Evolutionary conservation across 2,888 invertebrate species (phyloP), one percentile per base, ranked within the genome.

Genomic region (Drosophila buzzatii): DNA sequence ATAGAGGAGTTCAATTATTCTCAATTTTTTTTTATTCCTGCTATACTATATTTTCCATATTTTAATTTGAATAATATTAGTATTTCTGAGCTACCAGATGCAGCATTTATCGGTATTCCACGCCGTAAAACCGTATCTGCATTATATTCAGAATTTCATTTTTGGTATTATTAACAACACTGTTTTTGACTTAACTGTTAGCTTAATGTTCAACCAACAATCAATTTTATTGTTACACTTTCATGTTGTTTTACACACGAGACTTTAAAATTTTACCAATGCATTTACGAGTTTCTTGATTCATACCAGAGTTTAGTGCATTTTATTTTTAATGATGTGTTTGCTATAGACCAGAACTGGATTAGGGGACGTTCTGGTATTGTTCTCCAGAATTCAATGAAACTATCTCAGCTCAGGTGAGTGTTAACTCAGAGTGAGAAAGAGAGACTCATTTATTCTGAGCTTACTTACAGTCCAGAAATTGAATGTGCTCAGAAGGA

Each of bases 141-240:
- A 23, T 23, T 23, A 23, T 23, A 23, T 23, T 23, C 23, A 2
- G 3, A 23, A 3, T 23, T n/a, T n/a, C n/a, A 14, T 5, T n/a
- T 47, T n/a, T 31, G n/a, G n/a, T 49, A 49, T 6, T n/a, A 16
- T 20, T 18, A 27, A 16, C 55, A 41, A 27, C 27, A 18, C 33
- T 41, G 57, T 42, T 57, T 33, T 1, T 35, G 57, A 58, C 44
- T 45, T 58, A 58, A 58, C 57, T 58, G 57, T 45, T 35, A 57
- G 6, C 1, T 20, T 47, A 8, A 8, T n/a, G 2, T 2, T 31
- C 9, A 31, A 7, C 16, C 20, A 12, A 45, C 23, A 16, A 16
- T 10, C 10, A 10, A 10, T 45, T 57, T 44, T 33, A 20, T 33
- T 47, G 31, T 45, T 58, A 35, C 12, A 51, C 23, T 23, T 37